Evolutionary conservation across 1,140 invertebrate species (phyloP).

Genomic region (Cotesia typhae): DNA sequence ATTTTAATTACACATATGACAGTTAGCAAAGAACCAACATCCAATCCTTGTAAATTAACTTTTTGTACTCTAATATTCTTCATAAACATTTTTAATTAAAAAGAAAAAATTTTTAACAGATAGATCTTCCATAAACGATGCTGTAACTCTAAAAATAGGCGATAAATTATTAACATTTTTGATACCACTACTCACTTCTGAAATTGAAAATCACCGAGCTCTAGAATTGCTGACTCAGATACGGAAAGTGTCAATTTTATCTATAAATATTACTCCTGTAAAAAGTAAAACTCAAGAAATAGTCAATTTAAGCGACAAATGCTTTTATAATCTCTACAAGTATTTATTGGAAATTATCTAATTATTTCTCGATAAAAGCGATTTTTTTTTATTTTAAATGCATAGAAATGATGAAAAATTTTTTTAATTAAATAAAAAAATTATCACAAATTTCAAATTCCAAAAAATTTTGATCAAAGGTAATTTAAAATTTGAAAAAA

Average conservation of each 20-base stretch:
- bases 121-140: constrained; percentile 11
- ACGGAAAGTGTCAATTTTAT: constrained; percentile 56
- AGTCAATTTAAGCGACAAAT: constrained; percentile 41
- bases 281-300: constrained; percentile 37
- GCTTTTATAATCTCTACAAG: constrained; percentile 38
- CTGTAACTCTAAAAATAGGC: constrained; percentile 23
- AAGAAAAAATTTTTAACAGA: not conserved
- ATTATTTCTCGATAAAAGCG: not conserved
- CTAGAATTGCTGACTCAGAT: constrained; percentile 60
- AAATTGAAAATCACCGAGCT: constrained; percentile 52
- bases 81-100: too few species aligned
- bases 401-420: too few species aligned
- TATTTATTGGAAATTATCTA: constrained; percentile 22
- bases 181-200: constrained; percentile 37
- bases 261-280: constrained; percentile 52
- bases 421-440: too few species aligned
- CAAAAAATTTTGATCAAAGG: too few species aligned
- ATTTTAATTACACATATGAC: not conserved
- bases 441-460: too few species aligned
- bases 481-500: too few species aligned
- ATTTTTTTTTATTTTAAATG: too few species aligned
- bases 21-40: not conserved
- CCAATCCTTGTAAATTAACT: not conserved
- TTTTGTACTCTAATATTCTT: not conserved
- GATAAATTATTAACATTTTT: constrained; percentile 44